Evolutionary conservation across 2,888 invertebrate genomes (phyloP), one percentile per base, ranked within the genome.

Genomic region (Chouioia cunea): DNA sequence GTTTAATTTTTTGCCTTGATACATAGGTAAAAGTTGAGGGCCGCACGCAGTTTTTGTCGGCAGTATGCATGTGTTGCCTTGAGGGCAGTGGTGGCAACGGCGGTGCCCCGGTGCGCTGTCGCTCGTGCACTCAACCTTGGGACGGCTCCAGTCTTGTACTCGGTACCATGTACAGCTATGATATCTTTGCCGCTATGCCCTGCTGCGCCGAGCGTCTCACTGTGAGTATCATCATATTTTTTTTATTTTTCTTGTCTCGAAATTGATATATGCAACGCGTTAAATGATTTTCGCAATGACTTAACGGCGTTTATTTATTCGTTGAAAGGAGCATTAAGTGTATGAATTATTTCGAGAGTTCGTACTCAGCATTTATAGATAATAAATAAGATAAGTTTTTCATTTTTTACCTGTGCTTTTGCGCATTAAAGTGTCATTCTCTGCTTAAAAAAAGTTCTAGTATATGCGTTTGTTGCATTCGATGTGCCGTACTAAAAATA

Each of bases 81-180:
- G 97, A 97, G 86, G 94, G 95, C 27, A 92, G 91, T 83, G 75
- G 75, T 2, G 90, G 92, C 12, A 36, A 36, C 75, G 73, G 74
- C 2, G 90, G 92, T 75, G 91, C 93, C 76, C 90, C 90, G 63
- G 92, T 96, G 76, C 90, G 92, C 79, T 96, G 96, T 88, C 91
- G 93, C 81, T 94, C 92, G 87, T 97, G 97, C 86, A 90, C 90
- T 59, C 92, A 91, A 79, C 92, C 92, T 78, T 97, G 97, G 97
- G 95, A 96, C 83, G 98, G 98, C 27, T 93, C 95, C 23, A 94
- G 96, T 63, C 90, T 98, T 74, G 95, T 98, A 70, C 90, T 98
- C 70, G 98, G 98, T 76, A 97, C 97, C 76, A 97, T 98, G 96
- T 99, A 99, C 88, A 95, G 97, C 73, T 99, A 97, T 84, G 98